Evolutionary conservation across 2,888 invertebrate species (phyloP).

Genomic region (Chrysolina americana): DNA sequence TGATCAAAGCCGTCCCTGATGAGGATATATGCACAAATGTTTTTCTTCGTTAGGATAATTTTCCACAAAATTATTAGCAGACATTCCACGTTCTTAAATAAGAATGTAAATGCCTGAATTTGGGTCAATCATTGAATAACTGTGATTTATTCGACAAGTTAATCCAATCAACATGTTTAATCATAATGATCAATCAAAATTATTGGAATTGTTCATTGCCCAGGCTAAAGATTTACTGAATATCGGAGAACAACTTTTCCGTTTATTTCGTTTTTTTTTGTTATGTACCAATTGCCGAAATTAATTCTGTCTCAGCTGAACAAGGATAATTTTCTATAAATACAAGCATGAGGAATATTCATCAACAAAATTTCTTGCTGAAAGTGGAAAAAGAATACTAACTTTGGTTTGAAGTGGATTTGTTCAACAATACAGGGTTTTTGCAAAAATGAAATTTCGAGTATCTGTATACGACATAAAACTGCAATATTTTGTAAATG

Average conservation of each 20-base stretch:
- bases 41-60: not conserved
- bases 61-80: not conserved
- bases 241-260: not conserved
- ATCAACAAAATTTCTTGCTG: no score
- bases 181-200: constrained; percentile 9
- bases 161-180: not conserved
- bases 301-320: no score
- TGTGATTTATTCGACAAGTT: not conserved
- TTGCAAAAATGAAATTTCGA: no score
- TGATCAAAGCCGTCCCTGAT: not conserved
- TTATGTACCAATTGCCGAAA: no score
- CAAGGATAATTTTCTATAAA: no score
- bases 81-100: not conserved
- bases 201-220: not conserved
- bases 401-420: no score
- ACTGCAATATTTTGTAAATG: no score
- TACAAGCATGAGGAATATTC: no score
- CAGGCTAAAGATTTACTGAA: not conserved
- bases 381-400: no score
- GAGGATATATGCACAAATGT: not conserved
- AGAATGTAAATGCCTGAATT: not conserved
- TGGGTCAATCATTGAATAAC: constrained; percentile 10
- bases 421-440: no score
- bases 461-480: no score
- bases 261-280: not conserved